phyloP scores from a whole-genome alignment of 37 sponge, comb jelly and placozoan species.

The Spongilla lacustris region DNA sequence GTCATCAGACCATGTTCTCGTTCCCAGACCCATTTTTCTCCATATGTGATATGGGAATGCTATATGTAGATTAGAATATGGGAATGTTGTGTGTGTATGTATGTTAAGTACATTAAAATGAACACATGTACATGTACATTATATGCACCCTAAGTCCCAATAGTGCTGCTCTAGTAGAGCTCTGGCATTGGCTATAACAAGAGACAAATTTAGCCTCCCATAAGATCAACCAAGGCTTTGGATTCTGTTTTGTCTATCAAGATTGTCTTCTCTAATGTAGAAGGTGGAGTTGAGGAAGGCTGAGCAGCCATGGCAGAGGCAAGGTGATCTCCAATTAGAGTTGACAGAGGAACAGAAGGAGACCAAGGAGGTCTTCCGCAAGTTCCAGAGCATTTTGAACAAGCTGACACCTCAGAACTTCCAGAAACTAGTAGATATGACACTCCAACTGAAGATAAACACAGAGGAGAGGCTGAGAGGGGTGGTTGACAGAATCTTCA shows the following conservation, averaged over 20 bases:
- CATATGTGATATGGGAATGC: too few species aligned
- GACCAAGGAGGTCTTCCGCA: slow-evolving; percentile 52
- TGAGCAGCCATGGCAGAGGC: slow-evolving; percentile 65
- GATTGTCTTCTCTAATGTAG: background rate
- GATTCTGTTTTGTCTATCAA: background rate
- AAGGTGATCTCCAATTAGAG: background rate
- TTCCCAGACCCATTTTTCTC: too few species aligned
- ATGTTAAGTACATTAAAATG: too few species aligned
- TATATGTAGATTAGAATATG: too few species aligned
- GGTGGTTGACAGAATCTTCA: slow-evolving; percentile 57
- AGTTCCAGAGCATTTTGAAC: slow-evolving; percentile 75
- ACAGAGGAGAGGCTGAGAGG: slow-evolving; percentile 67
- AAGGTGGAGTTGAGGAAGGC: slow-evolving; percentile 52
- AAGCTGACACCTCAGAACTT: slow-evolving; percentile 80
- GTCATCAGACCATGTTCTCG: too few species aligned
- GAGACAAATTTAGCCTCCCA: too few species aligned
- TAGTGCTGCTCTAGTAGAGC: too few species aligned
- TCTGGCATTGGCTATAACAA: too few species aligned
- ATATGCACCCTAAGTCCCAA: too few species aligned
- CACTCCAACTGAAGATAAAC: slow-evolving; percentile 43
- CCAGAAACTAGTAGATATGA: slow-evolving; percentile 64
- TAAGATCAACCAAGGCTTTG: too few species aligned
- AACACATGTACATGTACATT: too few species aligned
- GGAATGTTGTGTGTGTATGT: too few species aligned
- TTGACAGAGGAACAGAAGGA: slow-evolving; percentile 33